Evolutionary conservation across 1,140 invertebrate genomes (phyloP).

Genomic region (Tribolium castaneum): DNA sequence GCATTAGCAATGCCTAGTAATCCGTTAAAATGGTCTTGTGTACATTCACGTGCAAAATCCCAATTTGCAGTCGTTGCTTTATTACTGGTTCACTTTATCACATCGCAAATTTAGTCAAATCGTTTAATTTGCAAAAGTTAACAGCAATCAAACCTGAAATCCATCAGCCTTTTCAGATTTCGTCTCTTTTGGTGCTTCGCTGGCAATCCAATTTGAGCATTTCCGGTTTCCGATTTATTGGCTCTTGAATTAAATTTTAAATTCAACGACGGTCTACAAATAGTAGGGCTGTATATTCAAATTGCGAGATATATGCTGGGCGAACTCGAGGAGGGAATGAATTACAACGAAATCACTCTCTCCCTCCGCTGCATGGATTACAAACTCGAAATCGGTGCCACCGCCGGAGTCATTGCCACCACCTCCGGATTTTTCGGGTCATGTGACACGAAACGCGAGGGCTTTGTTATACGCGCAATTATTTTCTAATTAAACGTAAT

Average conservation of each 20-base stretch:
- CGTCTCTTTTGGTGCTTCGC: slow-evolving; percentile 29
- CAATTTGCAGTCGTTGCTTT: too few relatives aligned
- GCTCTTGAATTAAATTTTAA: slow-evolving; percentile 51
- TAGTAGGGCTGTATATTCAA: slow-evolving; percentile 41
- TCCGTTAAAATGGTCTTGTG: not conserved
- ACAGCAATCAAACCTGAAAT: not conserved
- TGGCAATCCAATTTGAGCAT: slow-evolving; percentile 44
- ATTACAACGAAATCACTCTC: slow-evolving; percentile 42
- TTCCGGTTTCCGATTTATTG: slow-evolving; percentile 51
- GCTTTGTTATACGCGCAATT: not conserved
- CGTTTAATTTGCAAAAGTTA: not conserved
- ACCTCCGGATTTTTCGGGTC: slow-evolving; percentile 1
- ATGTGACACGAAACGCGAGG: not conserved
- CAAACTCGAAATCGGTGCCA: slow-evolving; percentile 35
- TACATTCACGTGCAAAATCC: not conserved
- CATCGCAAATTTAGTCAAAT: not conserved
- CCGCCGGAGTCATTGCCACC: not conserved
- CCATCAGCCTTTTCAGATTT: slow-evolving; percentile 1
- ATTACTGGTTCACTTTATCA: not conserved
- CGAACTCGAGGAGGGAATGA: slow-evolving; percentile 32
- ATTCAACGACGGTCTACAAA: slow-evolving; percentile 46
- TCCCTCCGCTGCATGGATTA: slow-evolving; percentile 23
- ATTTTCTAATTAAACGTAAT: slow-evolving; percentile 39
- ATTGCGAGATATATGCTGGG: slow-evolving; percentile 37
- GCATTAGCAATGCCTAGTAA: not conserved